Base-by-base conservation (phyloP, 2,888 invertebrate species). In the Rhagonycha fulva region DNA sequence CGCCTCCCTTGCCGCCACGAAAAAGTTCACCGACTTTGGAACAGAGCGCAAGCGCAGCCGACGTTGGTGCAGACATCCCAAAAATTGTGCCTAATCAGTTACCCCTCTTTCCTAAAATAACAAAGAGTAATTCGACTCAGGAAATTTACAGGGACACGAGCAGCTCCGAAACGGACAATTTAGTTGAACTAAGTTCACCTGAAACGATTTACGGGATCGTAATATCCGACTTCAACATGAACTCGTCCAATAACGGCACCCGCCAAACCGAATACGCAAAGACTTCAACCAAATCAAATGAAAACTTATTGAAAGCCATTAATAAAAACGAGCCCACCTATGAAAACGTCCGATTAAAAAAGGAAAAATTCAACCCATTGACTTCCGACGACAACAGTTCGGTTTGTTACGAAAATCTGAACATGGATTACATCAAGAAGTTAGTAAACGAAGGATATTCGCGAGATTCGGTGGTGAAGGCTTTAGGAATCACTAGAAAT, bases 401-500 rank as follows among this genome's bases (percentile, higher is more conserved):
- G 11, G 90, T 90, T 26, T 89, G 91, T 67, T 97, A 97, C 85
- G 96, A 96, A 88, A 97, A 97, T 85, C 92, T 97, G 67, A 96
- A 96, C 87, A 92, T 96, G 89, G 96, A 96, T 86, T 95, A 97
- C 88, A 96, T 98, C 77, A 94, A 95, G 19, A 93, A 94, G 79
- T 89, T 98, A 77, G 96, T 97, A 68, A 93, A 93, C 74, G 97
- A 97, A 84, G 98, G 98, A 0, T 98, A 96, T 86, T 93, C 96
- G 1, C 94, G 95, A 84, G 95, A 97, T 85, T 95, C 96, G 68
- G 98, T 97, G 3, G 95, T 97, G 69, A 92, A 97, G 81, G 98
- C 98, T 4, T 90, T 98, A 82, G 95, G 96, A 77, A 97, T 98
- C 83, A 96, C 97, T 1, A 91, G 96, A 76, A 98, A 98, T 89